Conservation (phyloP, 2,797 vertebrate genomes). For the Sebastes hubbsi region DNA sequence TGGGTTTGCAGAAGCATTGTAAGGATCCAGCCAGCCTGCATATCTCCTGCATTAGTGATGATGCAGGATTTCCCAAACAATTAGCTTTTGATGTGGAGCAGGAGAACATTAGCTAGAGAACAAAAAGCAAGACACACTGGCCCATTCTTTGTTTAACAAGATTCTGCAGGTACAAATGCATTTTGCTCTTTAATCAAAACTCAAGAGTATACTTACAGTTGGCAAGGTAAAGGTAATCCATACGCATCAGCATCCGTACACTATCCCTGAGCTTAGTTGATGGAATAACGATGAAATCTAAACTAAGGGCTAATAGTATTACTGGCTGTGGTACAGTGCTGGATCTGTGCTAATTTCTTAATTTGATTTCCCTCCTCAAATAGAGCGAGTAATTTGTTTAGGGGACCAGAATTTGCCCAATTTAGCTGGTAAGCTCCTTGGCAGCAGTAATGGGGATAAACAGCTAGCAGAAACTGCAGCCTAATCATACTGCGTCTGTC, state of each 20-base stretch:
- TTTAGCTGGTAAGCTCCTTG: conserved; percentile 81
- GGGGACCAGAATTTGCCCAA: conserved; percentile 79
- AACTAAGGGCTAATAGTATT: conserved; percentile 61
- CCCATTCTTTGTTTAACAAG: not conserved
- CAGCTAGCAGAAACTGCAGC: conserved; percentile 67
- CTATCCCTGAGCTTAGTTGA: conserved; percentile 29
- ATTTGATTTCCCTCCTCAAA: conserved; percentile 82
- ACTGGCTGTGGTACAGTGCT: conserved; percentile 59
- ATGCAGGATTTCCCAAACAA: conserved; percentile 40
- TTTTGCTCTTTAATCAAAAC: conserved; percentile 26
- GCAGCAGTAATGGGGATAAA: conserved; percentile 76
- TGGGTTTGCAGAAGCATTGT: not conserved
- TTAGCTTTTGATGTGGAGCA: conserved; percentile 26
- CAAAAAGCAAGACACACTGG: not conserved
- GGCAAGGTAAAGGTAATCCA: conserved; percentile 32
- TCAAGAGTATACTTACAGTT: conserved; percentile 19
- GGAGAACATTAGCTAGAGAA: not conserved
- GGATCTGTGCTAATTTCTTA: conserved; percentile 73
- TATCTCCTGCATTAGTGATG: conserved; percentile 9
- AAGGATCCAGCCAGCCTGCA: not conserved
- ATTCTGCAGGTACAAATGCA: conserved; percentile 3
- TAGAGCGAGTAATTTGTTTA: conserved; percentile 83
- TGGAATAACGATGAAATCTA: conserved; percentile 48
- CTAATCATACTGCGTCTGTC: conserved; percentile 66
- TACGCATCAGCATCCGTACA: conserved; percentile 28